Evolutionary conservation across 2,797 vertebrate genomes (phyloP).

Genomic region (Agapornis canus): DNA sequence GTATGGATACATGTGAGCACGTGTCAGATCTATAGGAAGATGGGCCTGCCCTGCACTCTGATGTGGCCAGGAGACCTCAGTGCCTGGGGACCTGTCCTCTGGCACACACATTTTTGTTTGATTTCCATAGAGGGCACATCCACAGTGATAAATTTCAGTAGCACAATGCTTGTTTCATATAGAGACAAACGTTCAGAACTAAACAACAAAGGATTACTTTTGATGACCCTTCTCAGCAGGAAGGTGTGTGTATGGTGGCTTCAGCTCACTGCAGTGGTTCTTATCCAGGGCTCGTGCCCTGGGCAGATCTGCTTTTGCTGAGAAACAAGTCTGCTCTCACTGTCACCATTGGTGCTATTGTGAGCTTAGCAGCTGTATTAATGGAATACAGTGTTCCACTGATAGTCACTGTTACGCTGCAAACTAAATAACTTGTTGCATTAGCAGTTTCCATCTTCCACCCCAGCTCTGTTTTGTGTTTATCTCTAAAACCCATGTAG

Average conservation of each 20-base stretch:
- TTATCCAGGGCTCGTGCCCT: not conserved
- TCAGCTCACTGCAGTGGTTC: not conserved
- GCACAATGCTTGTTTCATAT: not conserved
- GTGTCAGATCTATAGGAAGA: not conserved
- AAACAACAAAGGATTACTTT: not conserved
- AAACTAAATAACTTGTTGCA: conserved; percentile 48
- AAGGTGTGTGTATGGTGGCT: not conserved
- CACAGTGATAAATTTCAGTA: not conserved
- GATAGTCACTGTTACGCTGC: not conserved
- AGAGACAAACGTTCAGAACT: not conserved
- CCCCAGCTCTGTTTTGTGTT: not conserved
- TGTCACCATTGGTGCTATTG: not conserved
- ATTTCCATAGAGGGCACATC: not conserved
- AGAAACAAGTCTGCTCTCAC: not conserved
- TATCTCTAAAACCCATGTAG: not conserved
- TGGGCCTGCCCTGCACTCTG: not conserved
- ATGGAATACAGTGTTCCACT: not conserved
- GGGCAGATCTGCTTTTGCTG: not conserved
- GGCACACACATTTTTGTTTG: not conserved
- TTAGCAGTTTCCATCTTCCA: conserved; percentile 38
- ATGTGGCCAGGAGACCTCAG: not conserved
- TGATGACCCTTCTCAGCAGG: not conserved
- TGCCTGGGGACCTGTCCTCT: not conserved
- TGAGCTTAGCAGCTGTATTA: not conserved
- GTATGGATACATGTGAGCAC: not conserved